A percentile compares a stretch with the other conserved stretches of the same genome.
These are phyloP conservation scores for Siniperca knerii DNA, from an alignment of 2,113 vertebrate species.

Conservation along the genomic window DNA sequence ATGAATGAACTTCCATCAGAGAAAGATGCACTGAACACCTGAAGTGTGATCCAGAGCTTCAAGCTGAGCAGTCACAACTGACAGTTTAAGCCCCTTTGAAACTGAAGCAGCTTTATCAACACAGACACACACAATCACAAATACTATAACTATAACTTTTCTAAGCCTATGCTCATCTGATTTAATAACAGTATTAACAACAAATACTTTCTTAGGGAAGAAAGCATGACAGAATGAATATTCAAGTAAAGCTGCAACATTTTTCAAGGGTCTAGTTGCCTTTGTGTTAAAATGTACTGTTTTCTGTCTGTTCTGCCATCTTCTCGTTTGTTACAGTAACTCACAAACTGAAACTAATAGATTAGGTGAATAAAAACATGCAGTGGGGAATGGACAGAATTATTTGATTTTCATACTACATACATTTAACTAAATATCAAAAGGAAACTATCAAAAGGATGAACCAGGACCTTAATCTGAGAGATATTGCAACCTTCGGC, in stretches of 20 bases:
- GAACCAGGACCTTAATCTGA: neutral
- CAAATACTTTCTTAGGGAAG: neutral
- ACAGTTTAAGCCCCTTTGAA: conserved; percentile 9
- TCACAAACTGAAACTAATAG: neutral
- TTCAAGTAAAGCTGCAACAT: neutral
- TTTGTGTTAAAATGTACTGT: neutral
- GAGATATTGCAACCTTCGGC: conserved; percentile 7
- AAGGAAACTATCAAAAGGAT: neutral
- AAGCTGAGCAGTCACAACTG: conserved; percentile 15
- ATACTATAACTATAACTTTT: conserved; percentile 25
- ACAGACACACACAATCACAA: conserved; percentile 22
- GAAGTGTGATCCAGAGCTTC: conserved; percentile 18
- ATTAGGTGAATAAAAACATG: neutral
- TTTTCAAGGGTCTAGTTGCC: neutral
- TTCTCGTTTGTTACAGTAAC: neutral
- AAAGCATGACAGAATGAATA: neutral
- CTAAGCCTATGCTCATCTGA: conserved; percentile 23
- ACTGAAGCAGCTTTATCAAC: conserved; percentile 48
- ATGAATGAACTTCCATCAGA: neutral
- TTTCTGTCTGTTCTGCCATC: neutral
- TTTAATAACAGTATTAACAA: conserved; percentile 1
- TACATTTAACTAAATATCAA: neutral
- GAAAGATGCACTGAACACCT: neutral
- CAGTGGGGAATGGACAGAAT: neutral
- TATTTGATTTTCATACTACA: neutral